Evolutionary conservation across 2,888 invertebrate species (phyloP), one percentile per base, ranked within the genome.

Genomic region (Stratiomys singularior): DNA sequence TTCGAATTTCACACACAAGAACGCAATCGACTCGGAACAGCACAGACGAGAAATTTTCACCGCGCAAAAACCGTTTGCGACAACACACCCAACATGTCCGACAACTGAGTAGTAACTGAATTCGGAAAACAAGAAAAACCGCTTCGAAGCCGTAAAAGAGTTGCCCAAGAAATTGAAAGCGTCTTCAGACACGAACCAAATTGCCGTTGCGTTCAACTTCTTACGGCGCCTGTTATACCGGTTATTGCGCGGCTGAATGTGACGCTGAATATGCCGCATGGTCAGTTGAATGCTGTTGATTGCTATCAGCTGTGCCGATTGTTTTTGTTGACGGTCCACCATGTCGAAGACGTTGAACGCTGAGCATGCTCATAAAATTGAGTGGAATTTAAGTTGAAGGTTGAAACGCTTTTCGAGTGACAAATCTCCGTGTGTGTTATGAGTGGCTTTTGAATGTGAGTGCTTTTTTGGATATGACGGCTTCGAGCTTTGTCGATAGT

Each of bases 81-180:
- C 18, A 27, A 64, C 28, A 46, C 67, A 1, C 18, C 37, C 44
- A 5, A 37, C 67, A 21, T 37, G 21, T 21, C 37, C 44, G 44
- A 67, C 44, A 67, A 67, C 46, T 15, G 13, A 67, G 44, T 44
- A 21, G 44, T 67, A 67, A 67, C 67, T 67, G 67, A 67, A 46
- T 46, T 64, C 30, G 7, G 27, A 30, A 67, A 46, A 67, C 37
- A 37, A 67, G 46, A 67, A 67, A 67, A 67, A 67, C 67, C 11
- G 44, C 44, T 67, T 46, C 30, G 28, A 13, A 5, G 23, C 46
- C 5, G 28, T 37, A 21, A 27, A 67, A 44, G 11, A 37, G 21
- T n/a, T 67, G 27, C 18, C n/a, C 9, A 67, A 67, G 67, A 67
- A 37, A 21, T 46, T 46, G 46, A 67, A 64, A 64, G 64, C 30